Evolutionary conservation across 2,888 invertebrate genomes (phyloP).

Genomic region (Opisthograptis luteolata): DNA sequence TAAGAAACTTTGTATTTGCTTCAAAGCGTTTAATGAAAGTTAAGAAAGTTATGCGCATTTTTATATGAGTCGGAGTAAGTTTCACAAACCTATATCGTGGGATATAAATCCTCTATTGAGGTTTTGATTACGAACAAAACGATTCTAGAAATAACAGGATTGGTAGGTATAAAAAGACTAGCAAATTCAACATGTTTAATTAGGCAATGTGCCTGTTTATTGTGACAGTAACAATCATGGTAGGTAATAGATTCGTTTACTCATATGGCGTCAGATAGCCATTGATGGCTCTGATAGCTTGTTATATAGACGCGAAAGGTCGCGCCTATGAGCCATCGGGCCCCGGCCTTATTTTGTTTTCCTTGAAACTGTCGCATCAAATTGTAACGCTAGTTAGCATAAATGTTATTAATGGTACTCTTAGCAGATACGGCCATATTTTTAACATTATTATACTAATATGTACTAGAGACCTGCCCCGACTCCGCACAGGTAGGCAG

Average conservation of each 20-base stretch:
- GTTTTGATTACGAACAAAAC: too few species aligned
- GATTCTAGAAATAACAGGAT: too few species aligned
- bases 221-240: constrained; percentile 55
- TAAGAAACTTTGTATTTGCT: too few species aligned
- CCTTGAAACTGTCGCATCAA: constrained; percentile 38
- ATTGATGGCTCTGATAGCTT: constrained; percentile 46
- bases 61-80: too few species aligned
- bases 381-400: constrained; percentile 38
- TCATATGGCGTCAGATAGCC: constrained; percentile 46
- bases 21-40: too few species aligned
- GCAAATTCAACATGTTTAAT: constrained; percentile 4
- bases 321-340: constrained; percentile 34
- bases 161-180: constrained; percentile 12
- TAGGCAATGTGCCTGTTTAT: constrained; percentile 32
- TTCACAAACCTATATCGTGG: too few species aligned
- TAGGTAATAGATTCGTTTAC: constrained; percentile 58
- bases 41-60: too few species aligned
- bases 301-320: constrained; percentile 56
- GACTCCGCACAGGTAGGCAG: too few species aligned
- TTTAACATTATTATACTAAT: too few species aligned
- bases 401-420: constrained; percentile 44
- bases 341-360: constrained; percentile 57
- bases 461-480: too few species aligned
- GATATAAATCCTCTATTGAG: too few species aligned
- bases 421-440: constrained; percentile 18